phyloP scores from a whole-genome alignment of 2,797 vertebrate genomes.

The Gallirallus australis region DNA sequence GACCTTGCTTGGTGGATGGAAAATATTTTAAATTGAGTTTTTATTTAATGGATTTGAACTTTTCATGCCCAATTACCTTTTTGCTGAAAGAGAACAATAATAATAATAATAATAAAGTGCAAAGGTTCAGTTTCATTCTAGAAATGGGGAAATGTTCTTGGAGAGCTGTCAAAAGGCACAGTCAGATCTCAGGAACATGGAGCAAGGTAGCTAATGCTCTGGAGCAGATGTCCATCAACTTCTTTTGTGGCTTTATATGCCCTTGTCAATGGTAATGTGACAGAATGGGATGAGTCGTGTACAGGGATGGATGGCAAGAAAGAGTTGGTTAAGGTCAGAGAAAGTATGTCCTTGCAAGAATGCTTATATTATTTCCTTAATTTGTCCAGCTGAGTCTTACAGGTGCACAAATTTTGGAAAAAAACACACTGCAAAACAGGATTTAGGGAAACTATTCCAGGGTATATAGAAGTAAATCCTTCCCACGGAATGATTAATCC shows the following conservation, averaged over 20 bases:
- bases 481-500: not conserved
- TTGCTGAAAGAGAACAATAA: slow-evolving; percentile 68
- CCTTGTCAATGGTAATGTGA: slow-evolving; percentile 50
- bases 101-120: slow-evolving; percentile 74
- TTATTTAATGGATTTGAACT: slow-evolving; percentile 76
- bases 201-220: slow-evolving; percentile 59
- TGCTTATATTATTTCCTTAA: not conserved
- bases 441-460: not conserved
- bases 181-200: slow-evolving; percentile 28
- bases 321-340: slow-evolving; percentile 9
- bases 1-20: slow-evolving; percentile 52
- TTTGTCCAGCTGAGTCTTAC: not conserved
- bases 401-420: not conserved
- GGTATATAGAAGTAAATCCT: not conserved
- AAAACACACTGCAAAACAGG: not conserved
- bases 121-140: slow-evolving; percentile 65
- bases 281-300: not conserved
- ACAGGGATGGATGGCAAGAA: not conserved
- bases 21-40: slow-evolving; percentile 73
- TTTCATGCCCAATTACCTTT: slow-evolving; percentile 73
- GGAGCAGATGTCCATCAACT: not conserved
- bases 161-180: slow-evolving; percentile 65
- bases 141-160: slow-evolving; percentile 54
- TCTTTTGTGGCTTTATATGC: slow-evolving; percentile 38
- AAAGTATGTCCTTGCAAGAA: not conserved